Conservation (phyloP, 2,113 vertebrate genomes). For the Accipiter cooperii region DNA sequence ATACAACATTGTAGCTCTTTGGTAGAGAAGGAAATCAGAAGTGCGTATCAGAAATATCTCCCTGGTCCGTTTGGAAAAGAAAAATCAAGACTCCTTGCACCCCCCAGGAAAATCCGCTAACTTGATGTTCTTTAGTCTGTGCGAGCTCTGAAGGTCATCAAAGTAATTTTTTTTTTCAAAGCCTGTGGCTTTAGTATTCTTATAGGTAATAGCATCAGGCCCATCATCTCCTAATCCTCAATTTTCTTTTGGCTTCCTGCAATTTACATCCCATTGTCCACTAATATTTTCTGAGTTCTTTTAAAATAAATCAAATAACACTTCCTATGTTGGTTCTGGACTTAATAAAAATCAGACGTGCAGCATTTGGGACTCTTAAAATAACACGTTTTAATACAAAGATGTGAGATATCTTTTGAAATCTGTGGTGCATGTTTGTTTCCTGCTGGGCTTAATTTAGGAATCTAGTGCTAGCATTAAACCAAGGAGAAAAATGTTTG, state of each 20-base stretch:
- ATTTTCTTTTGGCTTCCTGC: constrained; percentile 68
- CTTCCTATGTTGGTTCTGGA: constrained; percentile 25
- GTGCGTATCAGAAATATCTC: not conserved
- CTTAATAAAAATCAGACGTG: constrained; percentile 57
- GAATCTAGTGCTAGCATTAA: constrained; percentile 41
- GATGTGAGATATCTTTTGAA: constrained; percentile 60
- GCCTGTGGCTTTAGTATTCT: constrained; percentile 18
- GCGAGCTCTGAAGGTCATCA: constrained; percentile 42
- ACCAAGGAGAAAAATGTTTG: constrained; percentile 35
- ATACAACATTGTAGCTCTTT: not conserved
- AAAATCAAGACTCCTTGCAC: not conserved
- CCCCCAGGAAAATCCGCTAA: not conserved
- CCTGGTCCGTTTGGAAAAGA: not conserved
- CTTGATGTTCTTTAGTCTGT: not conserved
- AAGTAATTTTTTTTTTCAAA: constrained; percentile 4
- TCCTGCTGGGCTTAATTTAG: constrained; percentile 64
- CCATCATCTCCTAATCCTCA: constrained; percentile 56
- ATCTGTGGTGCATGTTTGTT: constrained; percentile 48
- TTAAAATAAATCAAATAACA: constrained; percentile 51
- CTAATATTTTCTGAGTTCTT: constrained; percentile 58
- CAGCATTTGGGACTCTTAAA: constrained; percentile 50
- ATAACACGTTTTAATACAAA: constrained; percentile 52
- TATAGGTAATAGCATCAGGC: constrained; percentile 33
- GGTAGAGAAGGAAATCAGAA: not conserved
- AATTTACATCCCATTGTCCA: constrained; percentile 63